A percentile compares a stretch with the other conserved stretches of the same genome.
Evolutionary conservation across 2,888 invertebrate species (phyloP).

Genomic region (Clusia tigrina): DNA sequence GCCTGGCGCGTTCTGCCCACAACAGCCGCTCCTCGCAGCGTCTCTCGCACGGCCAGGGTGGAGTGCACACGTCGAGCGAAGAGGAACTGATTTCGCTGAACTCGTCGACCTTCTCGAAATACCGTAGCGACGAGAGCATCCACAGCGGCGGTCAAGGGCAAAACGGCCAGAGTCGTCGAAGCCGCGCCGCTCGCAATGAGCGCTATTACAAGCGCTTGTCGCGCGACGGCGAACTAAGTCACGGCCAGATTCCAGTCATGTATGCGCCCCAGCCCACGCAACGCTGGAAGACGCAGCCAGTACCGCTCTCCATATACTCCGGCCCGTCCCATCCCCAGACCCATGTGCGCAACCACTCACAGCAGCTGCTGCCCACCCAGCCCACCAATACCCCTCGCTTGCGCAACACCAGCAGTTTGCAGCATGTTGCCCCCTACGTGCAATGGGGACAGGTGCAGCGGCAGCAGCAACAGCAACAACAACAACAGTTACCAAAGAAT

Average conservation of each 20-base stretch:
- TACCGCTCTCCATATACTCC: conserved; percentile 64
- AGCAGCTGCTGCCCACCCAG: conserved; percentile 28
- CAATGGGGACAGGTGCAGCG: conserved; percentile 48
- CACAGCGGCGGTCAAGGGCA: conserved; percentile 67
- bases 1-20: conserved; percentile 34
- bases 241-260: conserved; percentile 53
- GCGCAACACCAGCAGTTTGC: conserved; percentile 49
- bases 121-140: conserved; percentile 75
- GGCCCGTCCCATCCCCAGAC: conserved; percentile 28
- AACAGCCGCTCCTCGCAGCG: conserved; percentile 50
- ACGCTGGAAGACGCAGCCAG: conserved; percentile 64
- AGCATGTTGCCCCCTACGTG: conserved; percentile 50
- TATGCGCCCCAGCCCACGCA: conserved; percentile 64
- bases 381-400: conserved; percentile 34
- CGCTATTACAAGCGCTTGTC: conserved; percentile 80
- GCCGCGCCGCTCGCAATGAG: conserved; percentile 80
- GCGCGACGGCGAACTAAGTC: conserved; percentile 71
- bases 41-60: conserved; percentile 36
- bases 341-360: conserved; percentile 8
- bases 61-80: conserved; percentile 54
- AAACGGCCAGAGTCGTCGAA: conserved; percentile 69
- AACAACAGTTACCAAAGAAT: conserved; percentile 41
- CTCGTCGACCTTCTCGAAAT: conserved; percentile 73
- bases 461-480: conserved; percentile 43
- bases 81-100: conserved; percentile 70